Percentiles rank a stretch among this genome's conserved stretches.
These are phyloP conservation scores for Drosophila santomea DNA, from an alignment of 1,140 invertebrate genomes.

Conservation along the genomic window DNA sequence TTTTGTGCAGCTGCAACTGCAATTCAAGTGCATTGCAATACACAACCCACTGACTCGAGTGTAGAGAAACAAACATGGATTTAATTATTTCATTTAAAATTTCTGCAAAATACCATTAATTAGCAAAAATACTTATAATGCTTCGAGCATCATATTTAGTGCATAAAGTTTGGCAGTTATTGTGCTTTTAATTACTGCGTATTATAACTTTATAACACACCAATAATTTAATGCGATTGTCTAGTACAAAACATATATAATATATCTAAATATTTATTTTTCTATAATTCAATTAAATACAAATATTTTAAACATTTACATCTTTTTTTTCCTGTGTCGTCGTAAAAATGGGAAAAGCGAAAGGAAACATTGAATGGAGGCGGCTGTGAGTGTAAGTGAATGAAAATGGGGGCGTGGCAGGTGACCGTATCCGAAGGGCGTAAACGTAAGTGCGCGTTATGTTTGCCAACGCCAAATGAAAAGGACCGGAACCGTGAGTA, in stretches of 20 bases:
- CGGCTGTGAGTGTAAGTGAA: slow-evolving; percentile 28
- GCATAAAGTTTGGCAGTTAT: too few species aligned
- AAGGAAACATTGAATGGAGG: background rate
- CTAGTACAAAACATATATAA: too few species aligned
- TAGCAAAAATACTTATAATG: too few species aligned
- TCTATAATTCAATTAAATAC: too few species aligned
- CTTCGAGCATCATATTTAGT: too few species aligned
- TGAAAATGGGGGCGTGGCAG: slow-evolving; percentile 41
- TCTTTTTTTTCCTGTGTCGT: slow-evolving; percentile 15
- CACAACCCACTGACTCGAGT: slow-evolving; percentile 46
- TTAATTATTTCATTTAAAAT: background rate
- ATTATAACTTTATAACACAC: too few species aligned
- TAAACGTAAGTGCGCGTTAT: slow-evolving; percentile 48
- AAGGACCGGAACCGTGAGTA: slow-evolving; percentile 46
- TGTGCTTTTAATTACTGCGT: too few species aligned
- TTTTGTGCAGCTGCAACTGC: slow-evolving; percentile 56
- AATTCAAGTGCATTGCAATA: slow-evolving; percentile 60
- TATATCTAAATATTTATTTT: too few species aligned
- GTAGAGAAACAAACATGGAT: slow-evolving; percentile 3
- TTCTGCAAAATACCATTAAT: too few species aligned
- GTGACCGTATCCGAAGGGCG: slow-evolving; percentile 40
- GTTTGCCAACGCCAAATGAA: slow-evolving; percentile 52
- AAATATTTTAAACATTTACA: too few species aligned
- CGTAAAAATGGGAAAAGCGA: slow-evolving; percentile 8
- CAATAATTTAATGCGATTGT: too few species aligned